phyloP scores from a whole-genome alignment of 2,888 invertebrate genomes.

The Stenodema calcarata region DNA sequence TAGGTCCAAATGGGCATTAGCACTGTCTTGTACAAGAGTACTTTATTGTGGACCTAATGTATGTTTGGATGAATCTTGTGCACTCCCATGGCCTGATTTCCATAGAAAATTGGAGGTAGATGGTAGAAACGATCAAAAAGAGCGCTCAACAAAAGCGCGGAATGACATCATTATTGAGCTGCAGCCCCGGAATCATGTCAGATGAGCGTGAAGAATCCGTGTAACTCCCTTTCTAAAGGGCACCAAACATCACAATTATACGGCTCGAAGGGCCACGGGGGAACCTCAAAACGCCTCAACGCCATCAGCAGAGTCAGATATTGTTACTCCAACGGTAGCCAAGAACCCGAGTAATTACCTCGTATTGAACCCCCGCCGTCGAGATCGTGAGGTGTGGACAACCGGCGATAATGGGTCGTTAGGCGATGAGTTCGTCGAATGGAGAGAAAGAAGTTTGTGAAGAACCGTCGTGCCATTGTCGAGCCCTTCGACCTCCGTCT shows the following conservation, averaged over 20 bases:
- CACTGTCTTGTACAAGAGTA: too few relatives aligned
- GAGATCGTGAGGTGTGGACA: slow-evolving; percentile 48
- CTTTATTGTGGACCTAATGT: too few relatives aligned
- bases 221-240: neutral
- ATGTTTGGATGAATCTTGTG: too few relatives aligned
- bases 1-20: too few relatives aligned
- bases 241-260: neutral
- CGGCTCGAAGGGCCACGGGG: neutral
- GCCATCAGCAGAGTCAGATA: neutral
- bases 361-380: slow-evolving; percentile 25
- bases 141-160: neutral
- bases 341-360: slow-evolving; percentile 37
- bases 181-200: neutral
- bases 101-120: too few relatives aligned
- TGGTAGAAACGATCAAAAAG: too few relatives aligned
- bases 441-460: slow-evolving; percentile 31
- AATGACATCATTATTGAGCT: neutral
- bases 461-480: neutral
- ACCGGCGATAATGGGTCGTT: slow-evolving; percentile 45
- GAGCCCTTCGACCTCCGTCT: neutral
- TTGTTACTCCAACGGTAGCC: slow-evolving; percentile 38
- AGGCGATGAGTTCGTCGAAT: slow-evolving; percentile 46
- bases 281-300: neutral
- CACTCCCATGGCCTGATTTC: too few relatives aligned
- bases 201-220: neutral